Conservation (phyloP, 2,888 invertebrate species). For the Hypena proboscidalis region DNA sequence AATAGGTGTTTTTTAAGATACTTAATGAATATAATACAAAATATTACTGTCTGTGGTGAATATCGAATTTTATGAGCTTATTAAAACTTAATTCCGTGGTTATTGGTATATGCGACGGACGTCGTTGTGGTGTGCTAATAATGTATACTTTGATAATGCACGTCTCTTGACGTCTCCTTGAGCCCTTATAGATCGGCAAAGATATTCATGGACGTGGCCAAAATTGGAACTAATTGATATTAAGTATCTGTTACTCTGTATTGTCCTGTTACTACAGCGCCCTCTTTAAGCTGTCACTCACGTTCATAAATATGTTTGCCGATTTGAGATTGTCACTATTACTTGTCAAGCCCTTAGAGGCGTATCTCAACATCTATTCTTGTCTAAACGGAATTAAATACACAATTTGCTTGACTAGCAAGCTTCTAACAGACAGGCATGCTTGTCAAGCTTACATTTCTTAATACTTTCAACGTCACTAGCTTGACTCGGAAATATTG, state of each 20-base stretch:
- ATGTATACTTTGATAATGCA: slow-evolving; percentile 65
- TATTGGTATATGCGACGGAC: slow-evolving; percentile 56
- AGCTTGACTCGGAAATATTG: neutral
- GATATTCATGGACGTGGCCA: neutral
- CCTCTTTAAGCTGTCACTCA: too few species aligned
- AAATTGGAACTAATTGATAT: too few species aligned
- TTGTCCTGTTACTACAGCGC: too few species aligned
- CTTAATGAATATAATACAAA: slow-evolving; percentile 66
- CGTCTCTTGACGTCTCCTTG: slow-evolving; percentile 45
- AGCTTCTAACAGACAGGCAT: neutral
- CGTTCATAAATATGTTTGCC: too few species aligned
- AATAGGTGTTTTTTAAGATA: slow-evolving; percentile 73
- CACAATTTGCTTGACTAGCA: neutral
- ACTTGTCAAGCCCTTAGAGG: too few species aligned
- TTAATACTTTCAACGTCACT: neutral
- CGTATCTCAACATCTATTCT: too few species aligned
- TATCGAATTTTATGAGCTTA: slow-evolving; percentile 85
- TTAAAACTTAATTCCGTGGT: slow-evolving; percentile 78
- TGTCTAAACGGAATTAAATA: too few species aligned
- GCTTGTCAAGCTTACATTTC: neutral
- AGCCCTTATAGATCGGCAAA: neutral
- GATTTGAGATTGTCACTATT: too few species aligned
- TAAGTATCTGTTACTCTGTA: too few species aligned
- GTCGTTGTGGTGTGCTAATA: slow-evolving; percentile 54
- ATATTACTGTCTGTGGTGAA: slow-evolving; percentile 81